phyloP scores from a whole-genome alignment of 2,888 invertebrate species.

The Agriotes lineatus region DNA sequence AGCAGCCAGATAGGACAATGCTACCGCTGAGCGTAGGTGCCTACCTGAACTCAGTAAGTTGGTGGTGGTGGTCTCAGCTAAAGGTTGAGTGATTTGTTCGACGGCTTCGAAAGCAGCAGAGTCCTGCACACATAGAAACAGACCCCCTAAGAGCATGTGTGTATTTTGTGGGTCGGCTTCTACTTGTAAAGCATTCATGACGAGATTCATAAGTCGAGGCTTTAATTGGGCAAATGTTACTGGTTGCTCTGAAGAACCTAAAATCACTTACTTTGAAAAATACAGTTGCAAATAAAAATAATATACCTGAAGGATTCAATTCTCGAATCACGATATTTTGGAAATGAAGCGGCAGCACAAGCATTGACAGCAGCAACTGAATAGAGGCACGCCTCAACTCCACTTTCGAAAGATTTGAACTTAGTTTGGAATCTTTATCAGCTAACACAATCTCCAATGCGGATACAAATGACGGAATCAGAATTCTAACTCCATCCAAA shows the following conservation, averaged over 20 bases:
- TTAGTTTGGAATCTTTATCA: conserved; percentile 85
- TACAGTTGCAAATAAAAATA: too few relatives aligned
- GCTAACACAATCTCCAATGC: conserved; percentile 93
- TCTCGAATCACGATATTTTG: conserved; percentile 81
- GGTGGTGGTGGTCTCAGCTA: conserved; percentile 69
- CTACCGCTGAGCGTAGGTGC: background rate
- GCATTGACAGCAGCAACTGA: conserved; percentile 89
- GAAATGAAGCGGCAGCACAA: conserved; percentile 94
- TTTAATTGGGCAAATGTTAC: conserved; percentile 78
- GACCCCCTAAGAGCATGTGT: conserved; percentile 87
- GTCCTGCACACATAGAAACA: conserved; percentile 84
- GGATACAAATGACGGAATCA: conserved; percentile 89
- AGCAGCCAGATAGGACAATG: background rate
- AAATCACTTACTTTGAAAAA: too few relatives aligned
- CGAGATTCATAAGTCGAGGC: conserved; percentile 81
- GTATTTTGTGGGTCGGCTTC: conserved; percentile 89
- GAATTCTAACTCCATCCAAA: conserved; percentile 90
- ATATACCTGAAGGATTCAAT: conserved; percentile 70
- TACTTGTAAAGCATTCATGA: conserved; percentile 86
- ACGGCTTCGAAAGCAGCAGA: conserved; percentile 81
- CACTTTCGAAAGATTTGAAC: conserved; percentile 78
- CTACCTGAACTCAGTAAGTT: conserved; percentile 81
- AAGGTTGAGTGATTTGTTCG: conserved; percentile 72
- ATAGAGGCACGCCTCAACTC: conserved; percentile 93
- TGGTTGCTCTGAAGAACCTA: conserved; percentile 54